Base-by-base conservation (phyloP, 2,797 vertebrate genomes). In the Sciaenops ocellatus region DNA sequence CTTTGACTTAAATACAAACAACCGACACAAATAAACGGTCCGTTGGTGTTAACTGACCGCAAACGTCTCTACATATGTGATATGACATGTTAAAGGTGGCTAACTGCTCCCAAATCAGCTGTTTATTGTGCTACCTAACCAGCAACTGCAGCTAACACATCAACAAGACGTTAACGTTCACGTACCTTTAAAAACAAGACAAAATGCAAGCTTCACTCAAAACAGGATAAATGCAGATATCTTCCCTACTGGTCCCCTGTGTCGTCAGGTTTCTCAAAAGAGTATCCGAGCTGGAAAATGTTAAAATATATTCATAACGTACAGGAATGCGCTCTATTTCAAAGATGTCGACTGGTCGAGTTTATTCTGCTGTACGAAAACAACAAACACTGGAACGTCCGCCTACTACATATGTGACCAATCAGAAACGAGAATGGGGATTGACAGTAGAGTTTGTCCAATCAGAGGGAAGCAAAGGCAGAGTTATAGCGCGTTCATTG, bases 271-370 rank as follows among this genome's bases (percentile, higher is more conserved):
- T 41, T 59, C 17, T 61, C 38, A 48, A 73, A 6, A 30, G 0
- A 65, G 54, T 3, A 3, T 3, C 34, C 7, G 4, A 0, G 4
- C 20, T 48, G 6, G 2, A 50, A 20, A 17, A 28, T 22, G 13
- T 73, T 41, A 52, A 69, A 67, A 61, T 11, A 5, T 15, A 15
- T 10, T 17, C 63, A 80, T 28, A 41, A 63, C 13, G 11, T 1
- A 8, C 0, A 1, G 30, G 16, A 56, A 67, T 1, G 5, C 12
- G 17, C 7, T 38, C 4, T 50, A 62, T 76, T 73, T 86, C 75
- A 88, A 95, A 95, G 90, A 94, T 94, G 94, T 95, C 94, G 88
- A 87, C 93, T 75, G 63, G 9, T 56, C 80, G 46, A 84, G 63
- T 86, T 38, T 85, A 9, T 79, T 82, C 66, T 68, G 79, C 65